phyloP scores from a whole-genome alignment of 2,113 vertebrate genomes.

The Puntigrus tetrazona region DNA sequence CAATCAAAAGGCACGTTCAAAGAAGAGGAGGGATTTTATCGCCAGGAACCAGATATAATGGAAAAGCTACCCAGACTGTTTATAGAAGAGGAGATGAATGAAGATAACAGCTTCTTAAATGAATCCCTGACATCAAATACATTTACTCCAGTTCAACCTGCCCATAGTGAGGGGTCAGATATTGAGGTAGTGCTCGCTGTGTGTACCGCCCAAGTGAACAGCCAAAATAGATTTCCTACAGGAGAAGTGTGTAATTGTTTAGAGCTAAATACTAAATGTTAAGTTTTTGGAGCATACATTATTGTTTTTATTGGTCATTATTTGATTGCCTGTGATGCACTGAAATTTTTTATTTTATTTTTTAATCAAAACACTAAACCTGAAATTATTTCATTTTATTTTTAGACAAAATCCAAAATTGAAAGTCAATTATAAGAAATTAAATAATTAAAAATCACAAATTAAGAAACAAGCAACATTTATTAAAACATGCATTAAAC shows the following conservation, averaged over 20 bases:
- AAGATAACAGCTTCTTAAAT: constrained; percentile 42
- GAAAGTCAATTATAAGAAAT: no score
- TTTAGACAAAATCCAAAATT: no score
- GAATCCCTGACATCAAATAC: constrained; percentile 58
- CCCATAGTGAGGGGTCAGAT: constrained; percentile 44
- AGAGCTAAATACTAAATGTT: background rate
- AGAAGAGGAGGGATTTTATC: constrained; percentile 63
- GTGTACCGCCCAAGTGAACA: background rate
- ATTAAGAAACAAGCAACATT: no score
- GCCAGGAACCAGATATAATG: constrained; percentile 48
- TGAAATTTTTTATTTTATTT: background rate
- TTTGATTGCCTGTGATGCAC: background rate
- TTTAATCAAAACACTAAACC: background rate
- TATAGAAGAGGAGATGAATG: constrained; percentile 78
- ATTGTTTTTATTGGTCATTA: background rate
- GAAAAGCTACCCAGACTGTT: constrained; percentile 73
- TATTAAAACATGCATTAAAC: background rate
- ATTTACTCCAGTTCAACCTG: constrained; percentile 57
- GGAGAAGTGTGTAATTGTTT: background rate
- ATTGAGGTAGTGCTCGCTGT: constrained; percentile 57
- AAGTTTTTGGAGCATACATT: background rate
- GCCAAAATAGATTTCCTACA: background rate
- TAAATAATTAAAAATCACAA: no score
- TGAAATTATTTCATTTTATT: background rate
- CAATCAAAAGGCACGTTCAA: constrained; percentile 52